These are phyloP conservation scores for Carlito syrichta DNA, from an alignment of 2,113 vertebrate species.

Conservation along the genomic window DNA sequence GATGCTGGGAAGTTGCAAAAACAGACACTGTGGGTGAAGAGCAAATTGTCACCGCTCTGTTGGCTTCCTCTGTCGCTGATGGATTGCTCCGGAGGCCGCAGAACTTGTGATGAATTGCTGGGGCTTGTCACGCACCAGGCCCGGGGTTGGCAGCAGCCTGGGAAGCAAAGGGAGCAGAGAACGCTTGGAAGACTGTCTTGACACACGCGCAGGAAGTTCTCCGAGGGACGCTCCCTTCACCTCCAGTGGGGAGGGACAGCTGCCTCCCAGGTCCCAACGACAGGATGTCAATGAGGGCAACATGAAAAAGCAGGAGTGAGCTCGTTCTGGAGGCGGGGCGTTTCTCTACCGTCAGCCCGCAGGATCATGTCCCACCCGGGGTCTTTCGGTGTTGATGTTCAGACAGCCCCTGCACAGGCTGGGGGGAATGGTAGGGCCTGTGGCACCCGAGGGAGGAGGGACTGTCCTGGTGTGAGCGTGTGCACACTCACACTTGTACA, in stretches of 20 bases:
- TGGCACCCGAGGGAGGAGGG: accelerated
- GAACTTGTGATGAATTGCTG: not conserved
- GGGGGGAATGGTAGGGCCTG: accelerated
- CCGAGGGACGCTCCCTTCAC: no score
- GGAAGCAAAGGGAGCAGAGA: not conserved
- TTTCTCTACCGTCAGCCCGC: not conserved
- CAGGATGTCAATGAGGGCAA: no score
- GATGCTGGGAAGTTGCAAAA: not conserved
- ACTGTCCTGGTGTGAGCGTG: no score
- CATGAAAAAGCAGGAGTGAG: not conserved
- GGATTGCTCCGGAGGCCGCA: not conserved
- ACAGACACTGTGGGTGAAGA: not conserved
- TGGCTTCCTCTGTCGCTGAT: not conserved
- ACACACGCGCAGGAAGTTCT: not conserved
- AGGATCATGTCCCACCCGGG: accelerated
- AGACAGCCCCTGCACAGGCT: accelerated
- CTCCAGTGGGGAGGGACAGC: accelerated
- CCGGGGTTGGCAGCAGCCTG: not conserved
- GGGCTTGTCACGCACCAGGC: not conserved
- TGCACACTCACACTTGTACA: no score
- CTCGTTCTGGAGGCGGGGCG: not conserved
- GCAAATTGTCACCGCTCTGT: accelerated
- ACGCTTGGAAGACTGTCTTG: not conserved
- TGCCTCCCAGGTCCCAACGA: no score
- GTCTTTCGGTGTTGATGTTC: not conserved